phyloP scores from a whole-genome alignment of 2,113 vertebrate genomes.

The Muscicapa adusta region DNA sequence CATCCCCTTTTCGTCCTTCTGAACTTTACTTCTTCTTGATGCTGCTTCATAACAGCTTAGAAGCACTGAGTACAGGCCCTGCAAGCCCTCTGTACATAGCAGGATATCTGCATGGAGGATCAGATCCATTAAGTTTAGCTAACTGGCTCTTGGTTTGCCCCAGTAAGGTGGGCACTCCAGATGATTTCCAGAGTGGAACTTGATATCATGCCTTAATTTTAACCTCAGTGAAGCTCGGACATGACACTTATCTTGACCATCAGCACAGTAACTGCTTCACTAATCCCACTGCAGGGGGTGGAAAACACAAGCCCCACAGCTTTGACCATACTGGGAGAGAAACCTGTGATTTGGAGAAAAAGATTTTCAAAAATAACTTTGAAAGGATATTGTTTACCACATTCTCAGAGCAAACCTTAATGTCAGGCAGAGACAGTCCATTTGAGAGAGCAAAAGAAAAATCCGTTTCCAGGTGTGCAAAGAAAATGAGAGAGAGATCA shows the following conservation, averaged over 20 bases:
- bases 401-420: neutral
- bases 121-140: neutral
- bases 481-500: neutral
- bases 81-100: fast-evolving
- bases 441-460: neutral
- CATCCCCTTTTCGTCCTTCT: neutral
- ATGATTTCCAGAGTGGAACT: neutral
- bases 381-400: neutral
- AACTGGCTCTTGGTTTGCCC: neutral
- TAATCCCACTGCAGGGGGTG: neutral
- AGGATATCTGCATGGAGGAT: neutral
- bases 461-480: neutral
- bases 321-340: neutral
- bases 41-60: neutral
- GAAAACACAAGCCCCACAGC: neutral
- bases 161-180: neutral
- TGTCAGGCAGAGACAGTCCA: neutral
- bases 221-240: neutral
- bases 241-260: neutral
- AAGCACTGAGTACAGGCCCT: neutral
- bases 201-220: neutral
- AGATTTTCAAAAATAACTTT: neutral
- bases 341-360: neutral
- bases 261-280: neutral
- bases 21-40: neutral